Conservation (phyloP, 1,140 invertebrate genomes). For the Arion vulgaris region DNA sequence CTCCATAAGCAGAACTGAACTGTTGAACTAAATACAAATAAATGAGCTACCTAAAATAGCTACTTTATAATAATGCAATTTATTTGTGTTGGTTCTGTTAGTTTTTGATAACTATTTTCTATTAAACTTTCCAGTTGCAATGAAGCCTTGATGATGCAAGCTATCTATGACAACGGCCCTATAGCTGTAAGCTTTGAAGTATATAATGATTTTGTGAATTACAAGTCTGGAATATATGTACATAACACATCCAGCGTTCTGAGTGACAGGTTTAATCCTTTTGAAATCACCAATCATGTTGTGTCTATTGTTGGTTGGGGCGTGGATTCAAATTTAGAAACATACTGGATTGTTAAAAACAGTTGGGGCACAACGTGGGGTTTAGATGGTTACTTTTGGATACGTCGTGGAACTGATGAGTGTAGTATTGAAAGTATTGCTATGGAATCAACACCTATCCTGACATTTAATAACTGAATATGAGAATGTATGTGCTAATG, state of each 20-base stretch:
- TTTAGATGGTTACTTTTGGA: slow-evolving; percentile 75
- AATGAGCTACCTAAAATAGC: too few species aligned
- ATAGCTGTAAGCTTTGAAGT: slow-evolving; percentile 76
- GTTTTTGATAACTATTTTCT: neutral
- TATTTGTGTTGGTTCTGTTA: too few species aligned
- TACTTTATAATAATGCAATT: too few species aligned
- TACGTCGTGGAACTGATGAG: slow-evolving; percentile 75
- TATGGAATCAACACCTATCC: slow-evolving; percentile 59
- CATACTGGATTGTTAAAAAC: slow-evolving; percentile 72
- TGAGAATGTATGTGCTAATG: too few species aligned
- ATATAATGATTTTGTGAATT: slow-evolving; percentile 70
- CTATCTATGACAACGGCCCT: slow-evolving; percentile 75
- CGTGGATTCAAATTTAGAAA: slow-evolving; percentile 52
- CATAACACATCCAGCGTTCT: slow-evolving; percentile 34
- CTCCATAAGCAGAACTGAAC: too few species aligned
- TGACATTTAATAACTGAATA: slow-evolving; percentile 32
- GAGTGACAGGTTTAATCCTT: slow-evolving; percentile 63
- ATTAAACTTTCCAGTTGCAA: slow-evolving; percentile 70
- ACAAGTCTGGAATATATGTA: slow-evolving; percentile 71
- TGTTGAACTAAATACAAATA: too few species aligned
- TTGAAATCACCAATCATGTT: slow-evolving; percentile 71
- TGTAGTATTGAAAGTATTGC: slow-evolving; percentile 72
- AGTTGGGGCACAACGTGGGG: slow-evolving; percentile 78
- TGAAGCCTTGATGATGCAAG: slow-evolving; percentile 74
- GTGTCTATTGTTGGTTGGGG: slow-evolving; percentile 72